Evolutionary conservation across 2,113 vertebrate genomes (phyloP).

Genomic region (Tretioscincus oriximinensis): DNA sequence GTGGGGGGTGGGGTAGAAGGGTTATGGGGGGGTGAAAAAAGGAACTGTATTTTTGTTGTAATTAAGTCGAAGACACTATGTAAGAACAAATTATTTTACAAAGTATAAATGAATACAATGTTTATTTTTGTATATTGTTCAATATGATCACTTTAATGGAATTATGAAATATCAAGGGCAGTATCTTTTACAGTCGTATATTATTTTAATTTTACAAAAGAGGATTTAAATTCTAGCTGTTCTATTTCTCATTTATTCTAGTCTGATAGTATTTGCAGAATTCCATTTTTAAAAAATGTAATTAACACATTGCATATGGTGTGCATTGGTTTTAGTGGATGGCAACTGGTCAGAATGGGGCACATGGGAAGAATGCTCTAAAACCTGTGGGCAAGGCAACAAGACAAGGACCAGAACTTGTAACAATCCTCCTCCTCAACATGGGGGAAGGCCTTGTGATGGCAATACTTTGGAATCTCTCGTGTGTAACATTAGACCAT

Average conservation of each 20-base stretch:
- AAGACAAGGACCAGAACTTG: constrained; percentile 87
- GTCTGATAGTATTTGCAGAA: neutral
- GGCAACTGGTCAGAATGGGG: constrained; percentile 94
- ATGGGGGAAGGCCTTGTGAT: constrained; percentile 82
- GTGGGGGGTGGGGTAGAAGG: too few relatives aligned
- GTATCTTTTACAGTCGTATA: neutral
- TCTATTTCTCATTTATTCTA: neutral
- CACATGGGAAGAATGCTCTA: constrained; percentile 91
- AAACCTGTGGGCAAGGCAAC: constrained; percentile 89
- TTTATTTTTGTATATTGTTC: too few relatives aligned
- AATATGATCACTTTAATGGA: too few relatives aligned
- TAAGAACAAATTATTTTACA: too few relatives aligned
- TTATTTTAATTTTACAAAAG: neutral
- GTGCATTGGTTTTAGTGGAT: constrained; percentile 77
- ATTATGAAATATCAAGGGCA: neutral
- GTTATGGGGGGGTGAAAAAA: too few relatives aligned
- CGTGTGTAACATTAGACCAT: constrained; percentile 85
- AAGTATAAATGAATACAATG: too few relatives aligned
- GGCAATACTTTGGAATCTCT: constrained; percentile 83
- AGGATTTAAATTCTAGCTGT: neutral
- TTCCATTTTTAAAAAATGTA: neutral
- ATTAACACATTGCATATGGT: fast-evolving
- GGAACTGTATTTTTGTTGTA: too few relatives aligned
- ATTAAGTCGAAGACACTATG: too few relatives aligned
- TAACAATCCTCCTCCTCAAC: constrained; percentile 80